Percentiles rank a stretch among this genome's conserved stretches.
phyloP scores from a whole-genome alignment of 2,888 invertebrate genomes.

The Xylota segnis region DNA sequence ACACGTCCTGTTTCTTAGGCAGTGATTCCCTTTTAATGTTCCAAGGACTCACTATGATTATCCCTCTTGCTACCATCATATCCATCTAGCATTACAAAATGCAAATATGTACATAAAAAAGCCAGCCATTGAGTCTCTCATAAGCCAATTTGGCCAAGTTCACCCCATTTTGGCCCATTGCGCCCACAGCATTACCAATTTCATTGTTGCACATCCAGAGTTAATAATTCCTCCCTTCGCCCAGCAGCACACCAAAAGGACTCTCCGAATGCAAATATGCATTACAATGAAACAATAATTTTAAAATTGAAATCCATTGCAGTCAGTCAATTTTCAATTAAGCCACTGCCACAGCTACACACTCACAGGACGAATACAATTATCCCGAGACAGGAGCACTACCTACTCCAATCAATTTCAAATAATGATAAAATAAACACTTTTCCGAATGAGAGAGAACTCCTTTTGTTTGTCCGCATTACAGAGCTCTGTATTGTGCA shows the following conservation, averaged over 20 bases:
- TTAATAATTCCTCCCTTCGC: neutral
- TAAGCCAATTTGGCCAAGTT: neutral
- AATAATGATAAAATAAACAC: conserved; percentile 72
- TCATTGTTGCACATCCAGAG: neutral
- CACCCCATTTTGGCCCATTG: too few relatives aligned
- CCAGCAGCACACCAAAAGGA: neutral
- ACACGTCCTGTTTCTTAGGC: too few relatives aligned
- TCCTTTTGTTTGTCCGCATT: conserved; percentile 38
- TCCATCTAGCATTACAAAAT: too few relatives aligned
- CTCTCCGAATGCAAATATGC: conserved; percentile 10
- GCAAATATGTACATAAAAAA: neutral
- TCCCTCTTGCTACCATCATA: too few relatives aligned
- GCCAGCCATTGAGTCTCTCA: neutral
- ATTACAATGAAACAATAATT: conserved; percentile 26
- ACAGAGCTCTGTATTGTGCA: neutral
- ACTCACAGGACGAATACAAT: conserved; percentile 2
- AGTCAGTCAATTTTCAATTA: conserved; percentile 28
- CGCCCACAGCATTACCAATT: neutral
- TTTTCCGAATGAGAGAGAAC: conserved; percentile 63
- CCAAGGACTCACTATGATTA: too few relatives aligned
- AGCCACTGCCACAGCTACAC: neutral
- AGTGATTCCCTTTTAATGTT: too few relatives aligned
- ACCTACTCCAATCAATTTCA: conserved; percentile 62
- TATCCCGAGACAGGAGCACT: neutral
- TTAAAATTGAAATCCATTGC: conserved; percentile 12